Evolutionary conservation across 2,113 vertebrate genomes (phyloP).

Genomic region (Rallus limicola): DNA sequence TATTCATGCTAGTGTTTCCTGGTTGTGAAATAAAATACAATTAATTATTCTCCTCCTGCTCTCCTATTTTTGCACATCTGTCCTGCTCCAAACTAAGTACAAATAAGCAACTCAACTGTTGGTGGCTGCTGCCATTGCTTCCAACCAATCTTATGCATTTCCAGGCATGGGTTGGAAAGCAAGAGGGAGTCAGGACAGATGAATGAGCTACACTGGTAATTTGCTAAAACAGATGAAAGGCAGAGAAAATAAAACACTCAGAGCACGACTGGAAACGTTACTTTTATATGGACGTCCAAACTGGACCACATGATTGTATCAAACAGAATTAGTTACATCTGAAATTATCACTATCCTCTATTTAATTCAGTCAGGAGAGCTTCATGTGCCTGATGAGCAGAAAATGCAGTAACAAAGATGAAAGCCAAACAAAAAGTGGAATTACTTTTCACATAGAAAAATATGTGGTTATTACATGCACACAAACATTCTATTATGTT

Average conservation of each 20-base stretch:
- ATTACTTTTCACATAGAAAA: neutral
- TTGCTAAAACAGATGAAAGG: neutral
- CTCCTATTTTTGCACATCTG: neutral
- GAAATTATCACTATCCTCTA: neutral
- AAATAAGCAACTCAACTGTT: neutral
- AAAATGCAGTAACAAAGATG: neutral
- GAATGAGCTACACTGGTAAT: neutral
- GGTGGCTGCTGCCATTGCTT: neutral
- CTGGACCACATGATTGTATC: fast-evolving
- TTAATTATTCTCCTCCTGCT: neutral
- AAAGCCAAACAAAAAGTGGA: neutral
- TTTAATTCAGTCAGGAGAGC: neutral
- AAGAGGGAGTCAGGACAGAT: neutral
- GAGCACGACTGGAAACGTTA: neutral
- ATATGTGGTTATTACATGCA: neutral
- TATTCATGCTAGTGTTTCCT: neutral
- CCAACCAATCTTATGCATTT: neutral
- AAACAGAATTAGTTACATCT: neutral
- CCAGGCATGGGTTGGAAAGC: neutral
- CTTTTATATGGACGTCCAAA: neutral
- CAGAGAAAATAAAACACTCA: neutral
- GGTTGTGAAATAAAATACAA: neutral
- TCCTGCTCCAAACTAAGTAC: neutral
- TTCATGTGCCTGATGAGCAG: neutral
- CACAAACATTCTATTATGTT: neutral